Conservation (phyloP, 2,113 vertebrate genomes). For the Drymodes brunneopygia region DNA sequence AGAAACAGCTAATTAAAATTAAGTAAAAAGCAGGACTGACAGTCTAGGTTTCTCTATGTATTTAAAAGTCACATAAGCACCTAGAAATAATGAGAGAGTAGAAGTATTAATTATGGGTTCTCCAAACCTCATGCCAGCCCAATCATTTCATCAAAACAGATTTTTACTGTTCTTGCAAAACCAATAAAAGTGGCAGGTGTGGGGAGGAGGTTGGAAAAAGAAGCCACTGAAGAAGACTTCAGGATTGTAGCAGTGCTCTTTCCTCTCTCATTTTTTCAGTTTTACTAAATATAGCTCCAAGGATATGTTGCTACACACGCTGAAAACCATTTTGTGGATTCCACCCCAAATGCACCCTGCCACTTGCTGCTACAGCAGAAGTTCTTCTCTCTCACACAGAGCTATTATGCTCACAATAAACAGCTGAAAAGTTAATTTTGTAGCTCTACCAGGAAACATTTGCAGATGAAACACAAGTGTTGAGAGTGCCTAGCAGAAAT, state of each 20-base stretch:
- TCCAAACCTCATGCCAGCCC: not conserved
- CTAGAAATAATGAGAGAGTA: not conserved
- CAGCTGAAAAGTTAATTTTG: not conserved
- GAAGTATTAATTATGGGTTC: not conserved
- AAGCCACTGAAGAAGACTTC: not conserved
- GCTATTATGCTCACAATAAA: rapidly evolving
- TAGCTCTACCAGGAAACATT: not conserved
- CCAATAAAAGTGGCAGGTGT: not conserved
- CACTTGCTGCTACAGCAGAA: not conserved
- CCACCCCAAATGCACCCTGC: not conserved
- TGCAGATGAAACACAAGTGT: not conserved
- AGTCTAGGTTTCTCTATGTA: not conserved
- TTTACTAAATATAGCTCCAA: not conserved
- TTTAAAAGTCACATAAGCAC: not conserved
- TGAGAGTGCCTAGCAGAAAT: not conserved
- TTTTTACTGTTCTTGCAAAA: not conserved
- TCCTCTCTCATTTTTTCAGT: not conserved
- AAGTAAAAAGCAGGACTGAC: not conserved
- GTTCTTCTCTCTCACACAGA: not conserved
- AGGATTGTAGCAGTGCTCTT: not conserved
- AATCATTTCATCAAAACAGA: not conserved
- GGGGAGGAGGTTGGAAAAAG: not conserved
- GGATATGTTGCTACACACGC: not conserved
- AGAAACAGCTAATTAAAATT: conserved; percentile 29
- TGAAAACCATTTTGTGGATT: not conserved